A percentile compares a stretch with the other conserved stretches of the same genome.
These are phyloP conservation scores for Onychostoma macrolepis DNA, from an alignment of 2,113 vertebrate genomes.

Conservation along the genomic window DNA sequence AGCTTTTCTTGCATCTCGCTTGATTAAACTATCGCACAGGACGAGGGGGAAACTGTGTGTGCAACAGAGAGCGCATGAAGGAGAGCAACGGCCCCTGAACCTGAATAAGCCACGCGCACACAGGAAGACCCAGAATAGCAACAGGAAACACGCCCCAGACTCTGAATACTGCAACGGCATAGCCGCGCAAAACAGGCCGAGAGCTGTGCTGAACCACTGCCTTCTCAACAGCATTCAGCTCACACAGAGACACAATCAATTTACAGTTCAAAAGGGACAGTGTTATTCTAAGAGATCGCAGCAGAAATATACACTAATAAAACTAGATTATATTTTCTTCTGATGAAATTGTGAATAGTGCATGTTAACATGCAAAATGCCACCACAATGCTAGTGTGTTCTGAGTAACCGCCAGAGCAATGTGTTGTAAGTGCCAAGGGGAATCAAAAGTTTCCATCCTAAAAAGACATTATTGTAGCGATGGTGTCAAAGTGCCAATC, in stretches of 20 bases:
- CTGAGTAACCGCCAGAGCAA: too few species aligned
- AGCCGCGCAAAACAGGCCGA: conserved; percentile 75
- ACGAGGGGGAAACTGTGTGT: conserved; percentile 44
- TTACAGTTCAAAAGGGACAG: background rate
- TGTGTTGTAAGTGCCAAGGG: too few species aligned
- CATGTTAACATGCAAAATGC: background rate
- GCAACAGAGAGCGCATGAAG: conserved; percentile 44
- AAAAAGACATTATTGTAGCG: background rate
- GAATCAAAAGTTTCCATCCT: background rate
- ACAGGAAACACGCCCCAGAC: conserved; percentile 90
- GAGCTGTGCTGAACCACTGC: conserved; percentile 61
- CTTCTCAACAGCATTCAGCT: conserved; percentile 40
- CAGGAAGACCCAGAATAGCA: conserved; percentile 98
- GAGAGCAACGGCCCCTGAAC: conserved; percentile 73
- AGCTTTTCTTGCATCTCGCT: background rate
- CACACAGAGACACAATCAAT: background rate
- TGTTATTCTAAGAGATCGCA: background rate
- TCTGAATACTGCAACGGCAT: conserved; percentile 77
- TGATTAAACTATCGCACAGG: background rate
- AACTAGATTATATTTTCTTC: background rate
- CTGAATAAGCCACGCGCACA: conserved; percentile 77
- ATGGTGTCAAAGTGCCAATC: background rate
- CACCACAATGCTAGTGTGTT: background rate
- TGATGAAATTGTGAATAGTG: background rate
- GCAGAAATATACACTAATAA: background rate